Conservation (phyloP, 2,797 vertebrate species). For the Melanotaenia parkinsoni region DNA sequence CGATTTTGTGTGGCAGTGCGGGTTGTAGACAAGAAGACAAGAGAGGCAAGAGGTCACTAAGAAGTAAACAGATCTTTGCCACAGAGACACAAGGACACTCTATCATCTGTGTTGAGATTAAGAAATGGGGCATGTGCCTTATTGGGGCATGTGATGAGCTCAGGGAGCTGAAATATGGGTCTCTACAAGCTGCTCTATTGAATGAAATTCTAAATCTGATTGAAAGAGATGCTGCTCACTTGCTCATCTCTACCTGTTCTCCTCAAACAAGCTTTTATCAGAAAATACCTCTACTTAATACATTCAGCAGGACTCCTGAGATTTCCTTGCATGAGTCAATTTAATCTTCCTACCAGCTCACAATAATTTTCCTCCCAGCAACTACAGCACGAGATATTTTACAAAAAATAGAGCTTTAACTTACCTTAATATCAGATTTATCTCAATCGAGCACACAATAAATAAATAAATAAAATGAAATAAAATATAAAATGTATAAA, state of each 20-base stretch:
- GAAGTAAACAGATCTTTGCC: too few relatives aligned
- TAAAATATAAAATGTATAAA: neutral
- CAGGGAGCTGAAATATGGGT: conserved; percentile 2
- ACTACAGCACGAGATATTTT: neutral
- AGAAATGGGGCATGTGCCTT: neutral
- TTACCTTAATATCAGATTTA: neutral
- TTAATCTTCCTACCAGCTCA: neutral
- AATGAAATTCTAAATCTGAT: neutral
- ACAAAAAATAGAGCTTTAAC: neutral
- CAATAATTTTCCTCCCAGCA: neutral
- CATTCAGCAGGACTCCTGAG: neutral
- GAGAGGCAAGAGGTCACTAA: too few relatives aligned
- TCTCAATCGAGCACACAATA: neutral
- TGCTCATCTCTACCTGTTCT: neutral
- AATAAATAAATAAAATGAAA: neutral
- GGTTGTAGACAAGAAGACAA: too few relatives aligned
- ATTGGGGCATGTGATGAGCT: conserved; percentile 3
- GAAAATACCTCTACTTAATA: neutral
- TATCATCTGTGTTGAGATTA: neutral
- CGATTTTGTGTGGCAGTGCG: too few relatives aligned
- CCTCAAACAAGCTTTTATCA: neutral
- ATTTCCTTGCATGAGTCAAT: neutral
- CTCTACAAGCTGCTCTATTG: neutral
- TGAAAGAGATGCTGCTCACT: neutral
- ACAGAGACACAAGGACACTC: too few relatives aligned